These are phyloP conservation scores for Acleris sparsana DNA, from an alignment of 2,888 invertebrate genomes.

Conservation along the genomic window DNA sequence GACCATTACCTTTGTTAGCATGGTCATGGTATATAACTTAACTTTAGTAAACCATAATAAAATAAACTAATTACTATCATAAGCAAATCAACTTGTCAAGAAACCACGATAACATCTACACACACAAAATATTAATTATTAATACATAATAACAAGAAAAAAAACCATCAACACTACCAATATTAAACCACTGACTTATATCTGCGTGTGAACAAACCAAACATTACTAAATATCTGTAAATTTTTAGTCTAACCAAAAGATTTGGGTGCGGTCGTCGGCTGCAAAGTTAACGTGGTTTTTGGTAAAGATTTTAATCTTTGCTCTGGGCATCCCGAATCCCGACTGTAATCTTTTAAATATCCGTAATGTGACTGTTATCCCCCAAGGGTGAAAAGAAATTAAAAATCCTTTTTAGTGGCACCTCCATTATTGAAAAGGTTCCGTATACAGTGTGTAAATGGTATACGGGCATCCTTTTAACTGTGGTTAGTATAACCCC, in stretches of 20 bases:
- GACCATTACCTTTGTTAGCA: no score
- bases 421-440: neutral
- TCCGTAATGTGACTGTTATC: constrained; percentile 26
- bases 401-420: constrained; percentile 1
- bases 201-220: constrained; percentile 2
- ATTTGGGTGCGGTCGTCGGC: neutral
- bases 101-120: constrained; percentile 3
- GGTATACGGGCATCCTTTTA: no score
- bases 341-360: constrained; percentile 30
- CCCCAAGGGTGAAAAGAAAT: constrained; percentile 11
- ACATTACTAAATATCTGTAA: neutral
- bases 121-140: constrained; percentile 22
- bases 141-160: constrained; percentile 11
- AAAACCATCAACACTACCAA: constrained; percentile 16
- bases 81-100: constrained; percentile 21
- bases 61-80: neutral
- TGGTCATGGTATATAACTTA: no score
- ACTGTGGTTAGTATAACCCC: no score
- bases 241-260: neutral
- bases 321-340: constrained; percentile 22
- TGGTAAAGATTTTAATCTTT: constrained; percentile 29
- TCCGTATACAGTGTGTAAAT: no score
- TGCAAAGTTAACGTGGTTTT: constrained; percentile 13
- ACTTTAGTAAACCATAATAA: neutral
- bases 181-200: constrained; percentile 15